Evolutionary conservation across 2,797 vertebrate species (phyloP), one percentile per base, ranked within the genome.

Genomic region (Rhinatrema bivittatum): DNA sequence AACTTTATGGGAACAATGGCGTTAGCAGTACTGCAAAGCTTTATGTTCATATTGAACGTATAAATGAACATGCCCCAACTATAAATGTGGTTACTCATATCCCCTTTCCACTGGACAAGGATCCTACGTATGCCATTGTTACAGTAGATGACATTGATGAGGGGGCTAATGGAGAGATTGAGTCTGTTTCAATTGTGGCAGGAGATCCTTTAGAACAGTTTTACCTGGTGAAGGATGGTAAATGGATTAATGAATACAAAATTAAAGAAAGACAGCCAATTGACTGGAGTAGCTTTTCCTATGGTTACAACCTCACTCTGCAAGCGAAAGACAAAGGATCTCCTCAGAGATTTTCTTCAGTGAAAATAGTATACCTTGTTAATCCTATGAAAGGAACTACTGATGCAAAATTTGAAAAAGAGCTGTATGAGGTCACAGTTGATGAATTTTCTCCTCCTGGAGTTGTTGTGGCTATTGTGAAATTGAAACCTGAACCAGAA

Each of bases 21-120:
- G 93, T 97, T 26, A 97, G 93, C 87, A 98, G 94, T 62, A 98
- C 94, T 3, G 94, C 96, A 20, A 96, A 94, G 66, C 91, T 98
- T 53, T 92, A 91, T 56, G 87, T 98, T 61, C 94, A 97, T 29
- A 79, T 99, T 52, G 94, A 99, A 68, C 87, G 88, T 10, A 62
- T 91, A 39, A 99, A 99, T 32, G 88, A 94, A 36, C 85, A 96
- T 1, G 80, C 86, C 5, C 96, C 96, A 5, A 65, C 74, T 1
- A 73, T 99, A 60, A 85, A 47, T 4, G 72, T 89, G 7, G 85
- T 92, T 39, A 79, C 82, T 3, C 87, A 91, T 11, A 38, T 70
- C 31, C 88, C 91, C 12, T 88, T 79, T 9, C 65, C 70, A 25
- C 58, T 83, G 32, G 91, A 90, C 47, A 84, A 80, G 41, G 88